Evolutionary conservation across 2,888 invertebrate species (phyloP), one percentile per base, ranked within the genome.

Genomic region (Drosophila formosana): DNA sequence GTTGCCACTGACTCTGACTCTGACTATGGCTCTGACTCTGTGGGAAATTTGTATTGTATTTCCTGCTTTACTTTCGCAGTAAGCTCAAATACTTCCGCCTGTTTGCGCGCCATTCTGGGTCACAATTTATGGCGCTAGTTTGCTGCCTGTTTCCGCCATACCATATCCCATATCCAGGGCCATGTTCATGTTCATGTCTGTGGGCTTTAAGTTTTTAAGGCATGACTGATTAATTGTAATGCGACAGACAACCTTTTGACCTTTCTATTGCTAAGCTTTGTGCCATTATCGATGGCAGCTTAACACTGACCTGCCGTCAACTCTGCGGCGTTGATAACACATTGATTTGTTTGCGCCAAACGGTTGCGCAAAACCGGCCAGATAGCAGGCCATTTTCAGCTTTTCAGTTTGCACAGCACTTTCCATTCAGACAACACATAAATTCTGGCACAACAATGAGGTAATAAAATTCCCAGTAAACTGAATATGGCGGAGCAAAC

Each of bases 51-150:
- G 82, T 82, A 75, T 75, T 81, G 82, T 85, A 75, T 78, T 84
- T 88, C 82, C 88, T 78, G 75, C 53, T 61, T 46, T 56, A 45
- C 45, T 55, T 7, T 47, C 43, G 55, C 23, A 34, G 68, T 73
- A 62, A 84, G 70, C 72, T 78, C 66, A 82, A 88, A 89, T 78
- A 66, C 89, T 89, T 89, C 88, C 89, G 88, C 68, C 65, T 66
- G 69, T 64, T 81, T 78, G 67, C 66, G 68, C 72, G 64, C 69
- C 71, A 70, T 72, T 82, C 66, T 74, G 51, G 67, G 58, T 58
- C 65, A 60, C 58, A 84, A 84, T 85, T 89, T 84, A 89, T 89
- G 79, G 70, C 34, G 66, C 72, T 87, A 72, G 73, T 75, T 81
- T 53, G 77, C 61, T 64, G 69, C 62, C 68, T 60, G 75, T 74